Conservation (phyloP, 2,797 vertebrate species). For the Toxotes lorentzi region DNA sequence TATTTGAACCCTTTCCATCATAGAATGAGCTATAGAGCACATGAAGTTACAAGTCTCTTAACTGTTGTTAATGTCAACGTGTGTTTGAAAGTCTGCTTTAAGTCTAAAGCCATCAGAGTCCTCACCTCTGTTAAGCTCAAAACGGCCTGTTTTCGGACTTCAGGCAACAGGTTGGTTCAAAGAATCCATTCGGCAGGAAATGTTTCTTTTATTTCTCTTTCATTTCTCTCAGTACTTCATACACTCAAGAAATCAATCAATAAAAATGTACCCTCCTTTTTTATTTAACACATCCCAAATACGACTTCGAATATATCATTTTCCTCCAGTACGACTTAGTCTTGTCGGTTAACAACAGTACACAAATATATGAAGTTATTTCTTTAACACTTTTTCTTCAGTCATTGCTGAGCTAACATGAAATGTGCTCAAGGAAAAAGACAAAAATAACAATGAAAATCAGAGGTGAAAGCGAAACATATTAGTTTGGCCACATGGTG, state of each 20-base stretch:
- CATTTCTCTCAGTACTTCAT: not conserved
- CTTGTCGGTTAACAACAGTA: conserved; percentile 65
- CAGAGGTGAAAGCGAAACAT: conserved; percentile 64
- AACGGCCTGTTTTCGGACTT: too few relatives aligned
- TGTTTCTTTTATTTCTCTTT: not conserved
- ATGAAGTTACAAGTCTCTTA: too few relatives aligned
- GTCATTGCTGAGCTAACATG: conserved; percentile 52
- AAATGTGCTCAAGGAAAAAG: conserved; percentile 68
- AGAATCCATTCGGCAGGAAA: not conserved
- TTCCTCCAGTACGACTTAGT: conserved; percentile 55
- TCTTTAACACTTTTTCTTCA: conserved; percentile 58
- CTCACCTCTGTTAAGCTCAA: too few relatives aligned
- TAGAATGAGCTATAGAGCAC: not conserved
- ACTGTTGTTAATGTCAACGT: too few relatives aligned
- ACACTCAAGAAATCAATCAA: conserved; percentile 33
- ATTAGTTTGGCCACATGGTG: conserved; percentile 81
- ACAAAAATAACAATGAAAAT: conserved; percentile 71
- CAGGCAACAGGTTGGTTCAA: too few relatives aligned
- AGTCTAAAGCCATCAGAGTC: too few relatives aligned
- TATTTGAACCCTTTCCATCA: not conserved
- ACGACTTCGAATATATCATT: conserved; percentile 61
- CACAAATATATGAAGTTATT: conserved; percentile 70
- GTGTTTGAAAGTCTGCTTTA: too few relatives aligned
- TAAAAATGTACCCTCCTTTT: conserved; percentile 71
- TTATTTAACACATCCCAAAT: conserved; percentile 74